A percentile compares a stretch with the other conserved stretches of the same genome.
Evolutionary conservation across 2,888 invertebrate genomes (phyloP).

Genomic region (Lepidochrysops patricia): DNA sequence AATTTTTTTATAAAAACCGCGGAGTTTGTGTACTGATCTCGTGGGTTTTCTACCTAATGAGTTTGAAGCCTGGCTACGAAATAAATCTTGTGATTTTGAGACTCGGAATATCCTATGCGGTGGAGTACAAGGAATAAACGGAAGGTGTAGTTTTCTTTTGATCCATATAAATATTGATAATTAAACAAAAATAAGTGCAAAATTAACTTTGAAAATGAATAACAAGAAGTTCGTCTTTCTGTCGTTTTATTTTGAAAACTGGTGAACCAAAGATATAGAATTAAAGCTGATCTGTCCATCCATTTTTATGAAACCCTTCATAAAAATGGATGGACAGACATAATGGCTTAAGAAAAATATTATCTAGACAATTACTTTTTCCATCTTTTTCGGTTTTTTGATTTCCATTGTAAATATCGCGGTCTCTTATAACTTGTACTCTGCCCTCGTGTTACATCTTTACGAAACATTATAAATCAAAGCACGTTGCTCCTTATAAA

Average conservation of each 20-base stretch:
- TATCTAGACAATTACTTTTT: too few relatives aligned
- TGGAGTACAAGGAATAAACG: constrained; percentile 4
- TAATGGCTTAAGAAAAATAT: too few relatives aligned
- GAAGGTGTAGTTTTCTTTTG: not conserved
- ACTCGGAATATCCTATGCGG: constrained; percentile 34
- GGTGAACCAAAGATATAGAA: too few relatives aligned
- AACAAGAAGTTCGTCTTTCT: too few relatives aligned
- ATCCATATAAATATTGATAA: not conserved
- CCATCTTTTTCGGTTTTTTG: too few relatives aligned
- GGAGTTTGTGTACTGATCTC: constrained; percentile 40
- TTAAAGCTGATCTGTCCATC: too few relatives aligned
- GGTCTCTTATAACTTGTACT: constrained; percentile 22
- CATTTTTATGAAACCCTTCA: too few relatives aligned
- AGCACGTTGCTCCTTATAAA: constrained; percentile 63
- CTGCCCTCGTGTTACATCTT: constrained; percentile 32
- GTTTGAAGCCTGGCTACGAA: constrained; percentile 45
- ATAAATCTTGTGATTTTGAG: constrained; percentile 57
- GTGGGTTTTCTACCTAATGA: constrained; percentile 50
- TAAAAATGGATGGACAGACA: too few relatives aligned
- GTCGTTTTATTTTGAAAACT: too few relatives aligned
- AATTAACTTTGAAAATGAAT: too few relatives aligned
- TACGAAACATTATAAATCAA: constrained; percentile 61
- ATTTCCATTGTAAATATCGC: too few relatives aligned
- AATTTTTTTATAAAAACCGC: constrained; percentile 9
- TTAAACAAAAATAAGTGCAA: too few relatives aligned